Evolutionary conservation across 2,888 invertebrate species (phyloP), one percentile per base, ranked within the genome.

Genomic region (Elmis aenea): DNA sequence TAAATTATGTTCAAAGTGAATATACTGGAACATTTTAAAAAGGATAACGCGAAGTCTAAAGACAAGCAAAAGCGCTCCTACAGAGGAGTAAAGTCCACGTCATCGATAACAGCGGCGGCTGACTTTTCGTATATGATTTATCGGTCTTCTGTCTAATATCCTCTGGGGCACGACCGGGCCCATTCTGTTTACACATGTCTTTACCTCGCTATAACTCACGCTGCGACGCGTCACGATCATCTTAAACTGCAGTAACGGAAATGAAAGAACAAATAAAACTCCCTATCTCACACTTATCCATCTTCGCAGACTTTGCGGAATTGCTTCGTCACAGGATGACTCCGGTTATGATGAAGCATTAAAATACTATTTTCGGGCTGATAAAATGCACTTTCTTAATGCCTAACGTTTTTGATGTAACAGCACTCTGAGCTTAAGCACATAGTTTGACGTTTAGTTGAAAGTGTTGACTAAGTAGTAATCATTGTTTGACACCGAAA

Each of bases 151-250:
- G 54, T 57, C 51, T 57, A 59, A 59, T 59, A 59, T 58, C 52
- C 56, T 54, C 54, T 48, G 38, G 54, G 54, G 54, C 51, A 54
- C 55, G 51, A 46, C 43, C 49, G 48, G 46, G 47, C 44, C 45
- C 48, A 45, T 46, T 48, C 50, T 53, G 50, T 58, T 59, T 60
- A 60, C 60, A 60, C 60, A 58, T 60, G 57, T 58, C 57, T 53
- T 52, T 58, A 54, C 54, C 45, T 50, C 33, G 49, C 58, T 50
- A 59, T 60, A 59, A 55, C 52, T 58, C 57, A 55, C 52, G 47
- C 45, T 45, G 49, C 50, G 56, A 57, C 55, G 45, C 46, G 57
- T 58, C 57, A 57, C 57, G 57, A 59, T 55, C 56, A 51, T 48
- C 49, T 53, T 52, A 50, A 51, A 51, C 50, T 50, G 46, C 45